Evolutionary conservation across 2,888 invertebrate species (phyloP).

Genomic region (Drosophila prolongata): DNA sequence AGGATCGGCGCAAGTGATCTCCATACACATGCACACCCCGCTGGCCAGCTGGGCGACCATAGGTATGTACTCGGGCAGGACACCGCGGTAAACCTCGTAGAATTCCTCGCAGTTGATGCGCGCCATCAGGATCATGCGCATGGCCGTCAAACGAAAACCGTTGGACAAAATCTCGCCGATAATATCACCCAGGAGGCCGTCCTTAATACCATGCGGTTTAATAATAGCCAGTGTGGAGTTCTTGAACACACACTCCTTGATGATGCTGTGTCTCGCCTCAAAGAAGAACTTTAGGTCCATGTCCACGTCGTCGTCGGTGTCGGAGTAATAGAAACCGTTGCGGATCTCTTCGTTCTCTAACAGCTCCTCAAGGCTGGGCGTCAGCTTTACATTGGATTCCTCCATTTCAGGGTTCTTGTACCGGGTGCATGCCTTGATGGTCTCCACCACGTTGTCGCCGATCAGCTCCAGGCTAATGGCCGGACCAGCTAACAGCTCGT

Average conservation of each 20-base stretch:
- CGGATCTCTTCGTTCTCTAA: conserved; percentile 89
- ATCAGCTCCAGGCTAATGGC: conserved; percentile 82
- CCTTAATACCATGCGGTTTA: conserved; percentile 94
- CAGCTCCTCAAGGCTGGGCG: conserved; percentile 86
- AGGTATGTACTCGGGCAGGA: conserved; percentile 91
- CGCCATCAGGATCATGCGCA: conserved; percentile 92
- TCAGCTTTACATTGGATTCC: conserved; percentile 49
- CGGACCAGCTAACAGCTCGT: conserved; percentile 76
- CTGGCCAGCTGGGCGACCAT: conserved; percentile 94
- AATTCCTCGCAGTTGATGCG: conserved; percentile 95
- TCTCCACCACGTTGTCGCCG: conserved; percentile 82
- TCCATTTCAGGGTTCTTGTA: conserved; percentile 56
- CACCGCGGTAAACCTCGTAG: conserved; percentile 96
- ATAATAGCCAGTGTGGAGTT: conserved; percentile 93
- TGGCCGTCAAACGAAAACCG: conserved; percentile 91
- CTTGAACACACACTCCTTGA: conserved; percentile 86
- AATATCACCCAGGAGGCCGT: conserved; percentile 89
- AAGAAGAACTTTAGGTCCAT: conserved; percentile 87
- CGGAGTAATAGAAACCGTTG: conserved; percentile 90
- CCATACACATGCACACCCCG: conserved; percentile 94
- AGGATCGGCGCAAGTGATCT: conserved; percentile 89
- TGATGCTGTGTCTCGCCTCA: conserved; percentile 85
- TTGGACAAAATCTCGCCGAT: conserved; percentile 90
- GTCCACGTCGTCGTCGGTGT: conserved; percentile 84
- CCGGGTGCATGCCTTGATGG: conserved; percentile 68